Base-by-base conservation (phyloP, 2,113 vertebrate genomes). In the Cynopterus brachyotis region DNA sequence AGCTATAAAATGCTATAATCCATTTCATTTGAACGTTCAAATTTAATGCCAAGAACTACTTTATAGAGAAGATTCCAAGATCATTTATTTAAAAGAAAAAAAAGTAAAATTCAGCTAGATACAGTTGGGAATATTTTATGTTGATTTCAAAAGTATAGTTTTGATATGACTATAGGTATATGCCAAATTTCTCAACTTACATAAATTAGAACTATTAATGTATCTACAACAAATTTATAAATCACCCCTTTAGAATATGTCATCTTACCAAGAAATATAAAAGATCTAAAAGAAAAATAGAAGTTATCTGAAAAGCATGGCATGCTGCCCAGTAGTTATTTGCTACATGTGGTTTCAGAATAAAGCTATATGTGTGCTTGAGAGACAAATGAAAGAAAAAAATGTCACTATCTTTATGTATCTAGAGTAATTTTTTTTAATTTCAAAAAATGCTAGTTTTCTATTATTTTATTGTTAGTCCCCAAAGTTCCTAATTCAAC, bases 111-210 rank as follows among this genome's bases (percentile, higher is more conserved):
- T 42, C 4, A 72, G 10, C 2, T 60, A 24, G 50, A n/a, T 89
- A 73, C 32, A 80, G n/a, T 15, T 80, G 5, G n/a, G 12, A 92
- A 83, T 32, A 53, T 37, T 81, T 78, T 28, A 35, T 91, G 42
- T 17, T 91, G 81, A 78, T 64, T 84, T 69, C 32, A 84, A 89
- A 94, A 78, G 50, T 91, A 55, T 19, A 79, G n/a, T 87, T 95
- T 94, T 86, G 2, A 88, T 64, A 53, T 64, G n/a, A 64, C 9
- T 78, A 11, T 12, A 66, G 11, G 0, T 50, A 13, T 24, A 67
- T 53, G 28, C 9, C 15, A 70, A 66, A 79, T 89, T 75, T 75
- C 4, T 89, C 70, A 75, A 89, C 9, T 66, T 79, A 47, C 1
- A 72, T 55, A 15, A 45, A 84, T 11, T 9, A 3, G 15, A 90